Evolutionary conservation across 1,140 invertebrate genomes (phyloP).

Genomic region (Drosophila serrata): DNA sequence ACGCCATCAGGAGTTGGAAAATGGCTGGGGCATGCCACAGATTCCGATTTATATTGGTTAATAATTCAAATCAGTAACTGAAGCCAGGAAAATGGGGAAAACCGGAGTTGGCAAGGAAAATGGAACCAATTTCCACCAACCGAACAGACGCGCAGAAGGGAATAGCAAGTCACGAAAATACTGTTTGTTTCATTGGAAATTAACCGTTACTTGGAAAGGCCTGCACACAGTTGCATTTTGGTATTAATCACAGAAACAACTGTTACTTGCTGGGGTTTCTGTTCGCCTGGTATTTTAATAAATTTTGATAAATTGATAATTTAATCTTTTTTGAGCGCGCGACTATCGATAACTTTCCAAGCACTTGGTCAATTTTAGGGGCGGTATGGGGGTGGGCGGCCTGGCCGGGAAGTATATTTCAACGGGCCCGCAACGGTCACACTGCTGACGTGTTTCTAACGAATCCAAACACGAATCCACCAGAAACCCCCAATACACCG

Average conservation of each 20-base stretch:
- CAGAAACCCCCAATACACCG: conserved; percentile 23
- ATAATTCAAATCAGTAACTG: conserved; percentile 7
- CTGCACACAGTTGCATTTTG: neutral
- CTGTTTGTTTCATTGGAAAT: neutral
- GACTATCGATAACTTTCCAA: neutral
- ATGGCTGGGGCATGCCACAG: conserved; percentile 6
- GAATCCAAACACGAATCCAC: conserved; percentile 24
- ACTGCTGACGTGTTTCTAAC: conserved; percentile 22
- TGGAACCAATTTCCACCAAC: neutral
- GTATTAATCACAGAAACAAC: neutral
- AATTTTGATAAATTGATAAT: neutral
- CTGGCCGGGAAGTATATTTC: conserved; percentile 17
- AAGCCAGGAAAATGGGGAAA: neutral
- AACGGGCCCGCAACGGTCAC: neutral
- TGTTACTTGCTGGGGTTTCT: neutral
- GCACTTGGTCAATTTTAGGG: neutral
- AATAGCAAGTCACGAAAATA: neutral
- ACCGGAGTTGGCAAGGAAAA: neutral
- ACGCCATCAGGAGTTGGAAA: conserved; percentile 4
- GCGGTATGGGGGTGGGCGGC: no score
- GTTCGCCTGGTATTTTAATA: neutral
- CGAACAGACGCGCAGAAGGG: neutral
- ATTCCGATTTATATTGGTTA: conserved; percentile 34
- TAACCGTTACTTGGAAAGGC: neutral
- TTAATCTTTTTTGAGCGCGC: neutral